These are phyloP conservation scores for Schrankia costaestrigalis DNA, from an alignment of 2,888 invertebrate genomes.

Conservation along the genomic window DNA sequence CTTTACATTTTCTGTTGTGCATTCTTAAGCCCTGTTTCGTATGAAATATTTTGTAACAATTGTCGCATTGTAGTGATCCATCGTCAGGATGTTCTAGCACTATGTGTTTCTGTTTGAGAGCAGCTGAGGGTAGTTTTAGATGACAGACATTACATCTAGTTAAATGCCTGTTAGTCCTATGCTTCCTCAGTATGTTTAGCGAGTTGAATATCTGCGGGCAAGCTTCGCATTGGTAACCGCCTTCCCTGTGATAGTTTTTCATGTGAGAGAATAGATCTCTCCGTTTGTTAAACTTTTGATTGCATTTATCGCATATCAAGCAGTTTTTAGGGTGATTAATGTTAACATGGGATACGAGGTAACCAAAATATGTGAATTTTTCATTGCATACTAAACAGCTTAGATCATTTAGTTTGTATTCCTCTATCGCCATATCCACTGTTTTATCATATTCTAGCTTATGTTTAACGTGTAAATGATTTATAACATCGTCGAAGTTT, in stretches of 20 bases:
- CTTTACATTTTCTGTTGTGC: slow-evolving; percentile 66
- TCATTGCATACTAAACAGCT: slow-evolving; percentile 59
- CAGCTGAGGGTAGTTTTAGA: slow-evolving; percentile 62
- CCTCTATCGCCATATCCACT: slow-evolving; percentile 70
- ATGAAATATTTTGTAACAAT: slow-evolving; percentile 65
- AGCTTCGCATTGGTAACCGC: slow-evolving; percentile 64
- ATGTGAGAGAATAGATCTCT: slow-evolving; percentile 69
- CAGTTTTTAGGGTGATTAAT: slow-evolving; percentile 68
- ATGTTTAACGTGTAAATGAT: slow-evolving; percentile 56
- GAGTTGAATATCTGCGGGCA: slow-evolving; percentile 63
- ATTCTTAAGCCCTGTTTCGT: slow-evolving; percentile 68
- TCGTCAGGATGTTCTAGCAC: slow-evolving; percentile 68
- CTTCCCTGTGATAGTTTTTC: slow-evolving; percentile 72
- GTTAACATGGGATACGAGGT: slow-evolving; percentile 68
- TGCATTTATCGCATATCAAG: slow-evolving; percentile 64
- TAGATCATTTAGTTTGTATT: slow-evolving; percentile 57
- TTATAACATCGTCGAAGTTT: slow-evolving; percentile 47
- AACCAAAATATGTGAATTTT: slow-evolving; percentile 66
- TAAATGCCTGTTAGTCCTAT: slow-evolving; percentile 61
- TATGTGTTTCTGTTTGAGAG: slow-evolving; percentile 65
- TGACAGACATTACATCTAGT: slow-evolving; percentile 64
- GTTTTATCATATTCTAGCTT: slow-evolving; percentile 57
- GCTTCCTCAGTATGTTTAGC: slow-evolving; percentile 64
- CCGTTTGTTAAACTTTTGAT: slow-evolving; percentile 69
- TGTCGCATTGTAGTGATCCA: slow-evolving; percentile 62